These are phyloP conservation scores for Julus scandinavius DNA, from an alignment of 2,888 invertebrate genomes.

Conservation along the genomic window DNA sequence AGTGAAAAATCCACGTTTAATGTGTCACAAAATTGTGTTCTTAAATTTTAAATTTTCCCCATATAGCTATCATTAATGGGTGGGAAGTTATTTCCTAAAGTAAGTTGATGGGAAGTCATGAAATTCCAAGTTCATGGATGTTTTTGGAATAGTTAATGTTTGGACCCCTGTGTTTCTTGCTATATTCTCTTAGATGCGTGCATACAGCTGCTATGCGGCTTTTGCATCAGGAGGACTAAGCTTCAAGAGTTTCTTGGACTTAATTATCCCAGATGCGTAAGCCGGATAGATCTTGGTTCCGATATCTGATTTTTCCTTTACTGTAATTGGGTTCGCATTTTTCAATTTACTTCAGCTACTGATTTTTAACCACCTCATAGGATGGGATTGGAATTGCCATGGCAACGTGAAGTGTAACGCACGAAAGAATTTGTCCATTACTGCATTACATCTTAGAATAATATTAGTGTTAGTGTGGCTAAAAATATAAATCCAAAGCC, in stretches of 20 bases:
- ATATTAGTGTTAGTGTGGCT: slow-evolving; percentile 22
- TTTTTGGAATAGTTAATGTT: no score
- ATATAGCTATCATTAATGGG: no score
- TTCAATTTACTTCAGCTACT: background rate
- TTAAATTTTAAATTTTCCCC: no score
- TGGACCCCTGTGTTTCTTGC: no score
- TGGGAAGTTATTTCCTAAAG: no score
- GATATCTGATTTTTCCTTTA: background rate
- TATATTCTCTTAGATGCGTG: no score
- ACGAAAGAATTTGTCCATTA: background rate
- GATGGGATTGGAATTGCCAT: slow-evolving; percentile 5
- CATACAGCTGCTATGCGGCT: no score
- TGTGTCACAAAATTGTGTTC: no score
- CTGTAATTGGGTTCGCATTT: background rate
- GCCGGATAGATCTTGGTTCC: background rate
- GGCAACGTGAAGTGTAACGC: background rate
- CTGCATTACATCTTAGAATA: background rate
- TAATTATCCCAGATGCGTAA: background rate
- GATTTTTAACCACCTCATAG: background rate
- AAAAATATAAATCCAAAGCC: background rate
- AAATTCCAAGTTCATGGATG: no score
- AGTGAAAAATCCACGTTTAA: no score
- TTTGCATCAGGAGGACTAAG: background rate
- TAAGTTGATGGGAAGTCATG: no score
- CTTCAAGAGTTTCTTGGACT: background rate